These are phyloP conservation scores for Ctena decussata DNA, from an alignment of 2,888 invertebrate species.

Conservation along the genomic window DNA sequence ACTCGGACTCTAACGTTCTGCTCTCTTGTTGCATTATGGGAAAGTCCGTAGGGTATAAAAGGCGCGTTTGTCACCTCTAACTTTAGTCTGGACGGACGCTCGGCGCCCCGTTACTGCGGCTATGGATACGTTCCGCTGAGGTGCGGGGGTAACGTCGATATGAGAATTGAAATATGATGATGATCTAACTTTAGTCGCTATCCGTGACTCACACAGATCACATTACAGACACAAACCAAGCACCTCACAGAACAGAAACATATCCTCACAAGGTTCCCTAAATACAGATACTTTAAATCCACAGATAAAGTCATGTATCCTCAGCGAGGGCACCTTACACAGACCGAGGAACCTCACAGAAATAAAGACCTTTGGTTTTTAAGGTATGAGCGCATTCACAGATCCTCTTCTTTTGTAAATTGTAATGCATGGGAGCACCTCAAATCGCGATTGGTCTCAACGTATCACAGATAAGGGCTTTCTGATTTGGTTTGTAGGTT, in stretches of 20 bases:
- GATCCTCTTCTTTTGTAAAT: background rate
- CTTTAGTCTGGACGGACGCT: too few relatives aligned
- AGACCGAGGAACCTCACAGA: background rate
- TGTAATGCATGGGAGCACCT: background rate
- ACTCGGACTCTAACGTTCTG: background rate
- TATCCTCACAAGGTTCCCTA: background rate
- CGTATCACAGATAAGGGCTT: background rate
- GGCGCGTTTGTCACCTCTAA: background rate
- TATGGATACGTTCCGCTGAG: too few relatives aligned
- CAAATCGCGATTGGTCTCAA: background rate
- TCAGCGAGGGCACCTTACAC: background rate
- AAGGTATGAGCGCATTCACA: too few relatives aligned
- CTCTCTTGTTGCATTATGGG: background rate
- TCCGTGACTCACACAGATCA: background rate
- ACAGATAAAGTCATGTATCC: background rate
- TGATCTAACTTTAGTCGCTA: background rate
- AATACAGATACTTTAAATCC: too few relatives aligned
- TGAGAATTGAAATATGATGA: too few relatives aligned
- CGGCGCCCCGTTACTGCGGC: too few relatives aligned
- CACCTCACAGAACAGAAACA: background rate
- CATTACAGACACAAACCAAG: background rate
- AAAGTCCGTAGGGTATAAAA: background rate
- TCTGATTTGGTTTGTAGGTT: background rate
- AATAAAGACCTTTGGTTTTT: background rate
- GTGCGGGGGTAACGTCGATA: too few relatives aligned